Percentiles rank a stretch among this genome's conserved stretches.
Conservation (phyloP, 2,888 invertebrate genomes). For the Phrixothrix hirtus region DNA sequence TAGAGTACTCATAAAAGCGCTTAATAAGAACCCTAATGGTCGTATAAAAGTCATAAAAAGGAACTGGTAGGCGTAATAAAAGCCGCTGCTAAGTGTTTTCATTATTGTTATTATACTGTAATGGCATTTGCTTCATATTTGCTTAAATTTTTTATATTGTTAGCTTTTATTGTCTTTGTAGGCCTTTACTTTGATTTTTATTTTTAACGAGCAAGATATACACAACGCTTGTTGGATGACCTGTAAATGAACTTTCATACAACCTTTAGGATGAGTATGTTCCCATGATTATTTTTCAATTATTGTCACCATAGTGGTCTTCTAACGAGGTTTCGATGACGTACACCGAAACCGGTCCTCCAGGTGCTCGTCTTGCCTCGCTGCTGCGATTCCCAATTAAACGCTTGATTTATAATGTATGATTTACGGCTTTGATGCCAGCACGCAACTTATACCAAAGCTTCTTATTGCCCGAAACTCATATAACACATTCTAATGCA, state of each 20-base stretch:
- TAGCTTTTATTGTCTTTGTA: too few species aligned
- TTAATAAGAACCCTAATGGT: background rate
- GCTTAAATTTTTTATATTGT: background rate
- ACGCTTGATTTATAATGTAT: slow-evolving; percentile 35
- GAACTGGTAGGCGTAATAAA: background rate
- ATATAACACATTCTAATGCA: slow-evolving; percentile 3
- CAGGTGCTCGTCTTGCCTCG: slow-evolving; percentile 26
- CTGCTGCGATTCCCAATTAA: slow-evolving; percentile 31
- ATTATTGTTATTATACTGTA: too few species aligned
- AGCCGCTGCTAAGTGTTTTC: too few species aligned
- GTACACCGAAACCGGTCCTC: slow-evolving; percentile 19
- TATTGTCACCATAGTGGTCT: slow-evolving; percentile 18
- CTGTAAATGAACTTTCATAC: too few species aligned
- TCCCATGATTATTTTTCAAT: slow-evolving; percentile 27
- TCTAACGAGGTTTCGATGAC: slow-evolving; percentile 17
- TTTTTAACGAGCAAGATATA: too few species aligned
- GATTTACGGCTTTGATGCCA: slow-evolving; percentile 31
- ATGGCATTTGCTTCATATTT: background rate
- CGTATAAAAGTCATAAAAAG: background rate
- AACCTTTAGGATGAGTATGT: too few species aligned
- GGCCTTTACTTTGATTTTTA: too few species aligned
- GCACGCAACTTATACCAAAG: slow-evolving; percentile 14
- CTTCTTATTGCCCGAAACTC: slow-evolving; percentile 19
- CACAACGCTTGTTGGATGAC: too few species aligned
- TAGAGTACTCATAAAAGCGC: background rate